Percentiles rank a stretch among this genome's conserved stretches.
Conservation (phyloP, 2,888 invertebrate genomes). For the Drosophila acutilabella region DNA sequence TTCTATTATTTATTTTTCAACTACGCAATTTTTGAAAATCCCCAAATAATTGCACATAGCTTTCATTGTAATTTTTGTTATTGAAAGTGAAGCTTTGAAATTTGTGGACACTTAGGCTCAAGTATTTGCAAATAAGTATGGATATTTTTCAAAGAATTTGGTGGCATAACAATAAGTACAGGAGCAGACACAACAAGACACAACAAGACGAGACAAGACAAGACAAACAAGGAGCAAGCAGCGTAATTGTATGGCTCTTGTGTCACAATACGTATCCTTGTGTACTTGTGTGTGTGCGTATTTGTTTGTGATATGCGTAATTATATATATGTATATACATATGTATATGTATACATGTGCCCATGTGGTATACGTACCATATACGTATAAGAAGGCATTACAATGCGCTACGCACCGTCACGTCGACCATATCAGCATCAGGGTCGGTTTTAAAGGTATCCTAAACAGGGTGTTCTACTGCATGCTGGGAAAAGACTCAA, state of each 20-base stretch:
- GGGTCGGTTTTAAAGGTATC: constrained; percentile 13
- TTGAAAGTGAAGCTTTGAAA: constrained; percentile 18
- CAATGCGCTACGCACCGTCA: constrained; percentile 58
- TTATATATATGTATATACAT: constrained; percentile 38
- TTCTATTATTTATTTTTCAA: neutral
- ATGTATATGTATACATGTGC: constrained; percentile 6
- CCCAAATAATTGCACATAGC: neutral
- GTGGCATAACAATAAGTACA: constrained; percentile 36
- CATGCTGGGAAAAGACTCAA: neutral
- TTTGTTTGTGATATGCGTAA: constrained; percentile 54
- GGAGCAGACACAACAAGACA: constrained; percentile 4
- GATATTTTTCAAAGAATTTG: constrained; percentile 54
- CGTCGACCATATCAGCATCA: constrained; percentile 66
- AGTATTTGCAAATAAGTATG: constrained; percentile 61
- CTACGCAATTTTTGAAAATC: neutral
- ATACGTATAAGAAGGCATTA: constrained; percentile 41
- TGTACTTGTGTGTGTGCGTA: constrained; percentile 17
- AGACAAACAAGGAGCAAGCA: constrained; percentile 48
- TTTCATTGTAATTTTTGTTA: constrained; percentile 14
- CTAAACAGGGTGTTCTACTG: constrained; percentile 56
- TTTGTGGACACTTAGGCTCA: constrained; percentile 29
- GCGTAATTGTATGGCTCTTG: constrained; percentile 67
- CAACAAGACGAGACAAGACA: constrained; percentile 33
- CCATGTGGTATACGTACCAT: constrained; percentile 28
- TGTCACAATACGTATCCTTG: constrained; percentile 21